phyloP scores from a whole-genome alignment of 2,113 vertebrate genomes.

The Cryptoleucopteryx plumbea region DNA sequence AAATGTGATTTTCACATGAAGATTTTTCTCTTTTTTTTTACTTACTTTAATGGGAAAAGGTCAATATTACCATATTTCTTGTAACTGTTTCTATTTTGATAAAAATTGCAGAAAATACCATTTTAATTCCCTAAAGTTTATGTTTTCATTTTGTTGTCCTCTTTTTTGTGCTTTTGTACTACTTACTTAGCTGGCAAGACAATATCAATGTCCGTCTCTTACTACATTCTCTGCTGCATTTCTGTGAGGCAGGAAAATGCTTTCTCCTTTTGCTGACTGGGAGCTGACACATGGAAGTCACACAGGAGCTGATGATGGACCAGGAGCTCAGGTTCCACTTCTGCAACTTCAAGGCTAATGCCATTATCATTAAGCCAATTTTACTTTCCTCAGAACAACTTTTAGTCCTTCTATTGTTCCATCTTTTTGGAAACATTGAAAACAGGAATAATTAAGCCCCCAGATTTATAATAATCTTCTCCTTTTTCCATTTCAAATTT shows the following conservation, averaged over 20 bases:
- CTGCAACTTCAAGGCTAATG: not conserved
- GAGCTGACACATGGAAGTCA: not conserved
- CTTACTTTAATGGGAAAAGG: not conserved
- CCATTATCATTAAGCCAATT: not conserved
- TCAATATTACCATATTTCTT: not conserved
- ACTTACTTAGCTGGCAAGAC: not conserved
- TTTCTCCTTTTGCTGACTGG: not conserved
- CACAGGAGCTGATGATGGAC: not conserved
- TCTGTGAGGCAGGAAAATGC: not conserved
- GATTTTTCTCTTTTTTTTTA: not conserved
- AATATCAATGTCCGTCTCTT: not conserved
- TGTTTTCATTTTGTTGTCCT: not conserved
- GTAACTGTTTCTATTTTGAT: not conserved
- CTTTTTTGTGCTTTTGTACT: not conserved
- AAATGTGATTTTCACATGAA: not conserved
- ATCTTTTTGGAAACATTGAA: not conserved
- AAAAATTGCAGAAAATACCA: not conserved
- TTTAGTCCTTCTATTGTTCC: not conserved
- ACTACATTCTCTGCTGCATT: not conserved
- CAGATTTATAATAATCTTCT: not conserved
- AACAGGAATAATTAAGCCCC: not conserved
- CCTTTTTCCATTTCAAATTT: not conserved
- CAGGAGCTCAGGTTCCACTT: not conserved
- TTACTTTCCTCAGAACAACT: not conserved
- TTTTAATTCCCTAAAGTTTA: not conserved